Evolutionary conservation across 2,113 vertebrate genomes (phyloP), one percentile per base, ranked within the genome.

Genomic region (Egretta garzetta): DNA sequence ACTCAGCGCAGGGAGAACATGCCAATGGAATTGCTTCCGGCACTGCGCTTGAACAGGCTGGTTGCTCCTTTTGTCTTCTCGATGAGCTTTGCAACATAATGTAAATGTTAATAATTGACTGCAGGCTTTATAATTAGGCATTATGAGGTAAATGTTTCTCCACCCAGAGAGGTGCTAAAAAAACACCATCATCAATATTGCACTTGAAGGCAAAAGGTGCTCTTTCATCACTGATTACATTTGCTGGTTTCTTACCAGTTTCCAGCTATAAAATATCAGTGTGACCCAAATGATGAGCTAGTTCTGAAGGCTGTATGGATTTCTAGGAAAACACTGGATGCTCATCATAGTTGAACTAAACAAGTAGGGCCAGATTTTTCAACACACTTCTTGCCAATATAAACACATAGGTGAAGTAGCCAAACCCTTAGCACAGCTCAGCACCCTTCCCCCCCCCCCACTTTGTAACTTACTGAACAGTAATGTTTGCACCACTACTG

Each of bases 71-170:
- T 97, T 97, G 96, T 97, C 88, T 95, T 35, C 75, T 79, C 12
- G 1, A 79, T 94, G 94, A 92, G 90, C 96, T 97, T 93, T 97
- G 93, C 88, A 98, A 97, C 50, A 74, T 95, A 91, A 94, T 85
- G 2, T 82, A 91, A 96, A 50, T 94, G 30, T 53, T 79, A 88
- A 86, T 90, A 96, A 97, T 95, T 96, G 94, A 89, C 92, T 94
- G 63, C 83, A 96, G 91, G 89, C 93, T 96, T 97, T 93, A 80
- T 97, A 97, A 97, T 97, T 96, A 96, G 39, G 60, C 56, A 79
- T 95, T 89, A 91, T 80, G 93, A 85, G 73, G 62, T 64, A 97
- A 90, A 96, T 71, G 68, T 79, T 56, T 84, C 91, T 89, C 95
- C 94, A 96, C 95, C 95, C 94, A 89, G 70, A 96, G 60, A 96